A percentile compares a stretch with the other conserved stretches of the same genome.
Evolutionary conservation across 2,797 vertebrate species (phyloP).

Genomic region (Gadopsis bispinosus): DNA sequence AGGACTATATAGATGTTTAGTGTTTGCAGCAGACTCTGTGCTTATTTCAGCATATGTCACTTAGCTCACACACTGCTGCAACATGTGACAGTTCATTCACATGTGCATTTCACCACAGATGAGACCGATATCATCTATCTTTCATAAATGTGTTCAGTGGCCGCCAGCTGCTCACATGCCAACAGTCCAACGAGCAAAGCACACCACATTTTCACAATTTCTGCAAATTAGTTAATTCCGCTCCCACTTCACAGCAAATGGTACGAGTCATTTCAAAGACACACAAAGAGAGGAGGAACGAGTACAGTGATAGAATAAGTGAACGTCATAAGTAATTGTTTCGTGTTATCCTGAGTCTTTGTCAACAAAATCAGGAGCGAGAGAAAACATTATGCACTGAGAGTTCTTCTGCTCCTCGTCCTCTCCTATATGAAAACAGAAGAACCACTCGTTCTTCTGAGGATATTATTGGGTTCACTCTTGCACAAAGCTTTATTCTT

Average conservation of each 20-base stretch:
- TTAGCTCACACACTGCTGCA: background rate
- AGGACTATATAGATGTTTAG: background rate
- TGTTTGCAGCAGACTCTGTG: background rate
- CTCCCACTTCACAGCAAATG: slow-evolving; percentile 3
- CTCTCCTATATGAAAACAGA: slow-evolving; percentile 32
- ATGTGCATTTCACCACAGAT: background rate
- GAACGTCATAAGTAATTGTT: slow-evolving; percentile 21
- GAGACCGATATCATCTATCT: background rate
- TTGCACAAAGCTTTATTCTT: slow-evolving; percentile 42
- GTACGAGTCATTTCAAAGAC: slow-evolving; percentile 8
- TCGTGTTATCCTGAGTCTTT: slow-evolving; percentile 31
- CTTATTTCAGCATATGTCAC: background rate
- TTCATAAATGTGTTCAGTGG: background rate
- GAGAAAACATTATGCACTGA: slow-evolving; percentile 21
- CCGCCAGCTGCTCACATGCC: background rate
- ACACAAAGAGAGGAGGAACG: background rate
- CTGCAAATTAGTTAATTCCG: slow-evolving; percentile 2
- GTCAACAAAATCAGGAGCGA: slow-evolving; percentile 23
- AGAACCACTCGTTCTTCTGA: slow-evolving; percentile 44
- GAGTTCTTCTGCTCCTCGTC: background rate
- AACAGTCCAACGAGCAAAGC: background rate
- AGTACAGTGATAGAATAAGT: background rate
- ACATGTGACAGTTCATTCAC: slow-evolving; percentile 3
- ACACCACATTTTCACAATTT: slow-evolving; percentile 9
- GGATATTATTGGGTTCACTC: slow-evolving; percentile 39